phyloP scores from a whole-genome alignment of 2,113 vertebrate genomes.

The Microtus ochrogaster region DNA sequence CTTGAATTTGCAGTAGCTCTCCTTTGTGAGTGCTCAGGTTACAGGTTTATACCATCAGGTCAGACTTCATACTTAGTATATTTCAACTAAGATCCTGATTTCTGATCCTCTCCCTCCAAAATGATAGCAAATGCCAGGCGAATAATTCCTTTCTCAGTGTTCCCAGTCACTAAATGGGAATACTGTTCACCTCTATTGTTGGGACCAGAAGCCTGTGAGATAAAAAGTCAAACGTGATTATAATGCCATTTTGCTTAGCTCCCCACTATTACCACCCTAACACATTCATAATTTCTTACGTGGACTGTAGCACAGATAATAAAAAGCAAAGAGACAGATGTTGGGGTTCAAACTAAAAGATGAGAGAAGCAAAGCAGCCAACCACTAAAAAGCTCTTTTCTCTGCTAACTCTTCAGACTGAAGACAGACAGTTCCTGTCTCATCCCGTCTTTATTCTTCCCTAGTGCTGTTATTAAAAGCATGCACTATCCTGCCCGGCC shows the following conservation, averaged over 20 bases:
- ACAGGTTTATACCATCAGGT: background rate
- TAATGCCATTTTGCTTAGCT: background rate
- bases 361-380: too few relatives aligned
- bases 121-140: background rate
- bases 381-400: too few relatives aligned
- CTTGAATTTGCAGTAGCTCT: background rate
- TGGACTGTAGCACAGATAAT: background rate
- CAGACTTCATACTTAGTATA: background rate
- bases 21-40: background rate
- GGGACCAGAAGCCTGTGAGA: background rate
- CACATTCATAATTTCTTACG: background rate
- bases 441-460: too few relatives aligned
- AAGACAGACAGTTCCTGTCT: too few relatives aligned
- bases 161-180: background rate
- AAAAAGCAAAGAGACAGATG: too few relatives aligned
- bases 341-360: too few relatives aligned
- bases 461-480: too few relatives aligned
- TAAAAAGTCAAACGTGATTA: background rate
- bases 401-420: too few relatives aligned
- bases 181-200: background rate
- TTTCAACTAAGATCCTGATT: conserved; percentile 26
- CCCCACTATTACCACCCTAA: background rate
- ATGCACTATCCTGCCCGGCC: too few relatives aligned
- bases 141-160: background rate
- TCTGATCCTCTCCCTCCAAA: background rate